A percentile compares a stretch with the other conserved stretches of the same genome.
phyloP scores from a whole-genome alignment of 2,113 vertebrate species.

The Neogale vison region DNA sequence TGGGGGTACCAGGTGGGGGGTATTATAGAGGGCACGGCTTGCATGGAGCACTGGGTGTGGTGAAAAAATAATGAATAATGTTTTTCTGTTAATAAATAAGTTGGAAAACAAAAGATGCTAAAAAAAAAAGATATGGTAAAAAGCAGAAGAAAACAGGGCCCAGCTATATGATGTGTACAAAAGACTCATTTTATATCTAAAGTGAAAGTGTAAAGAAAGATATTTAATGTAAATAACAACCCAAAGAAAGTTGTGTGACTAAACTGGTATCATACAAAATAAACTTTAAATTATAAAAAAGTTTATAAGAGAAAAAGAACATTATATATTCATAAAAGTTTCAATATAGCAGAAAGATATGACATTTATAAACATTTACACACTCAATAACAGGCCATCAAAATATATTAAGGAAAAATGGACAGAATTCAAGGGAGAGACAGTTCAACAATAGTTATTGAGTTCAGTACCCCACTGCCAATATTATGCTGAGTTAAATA shows the following conservation, averaged over 20 bases:
- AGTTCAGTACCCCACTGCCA: not conserved
- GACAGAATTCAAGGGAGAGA: not conserved
- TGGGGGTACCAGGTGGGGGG: too few species aligned
- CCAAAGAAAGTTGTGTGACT: not conserved
- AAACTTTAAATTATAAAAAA: not conserved
- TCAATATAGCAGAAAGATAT: not conserved
- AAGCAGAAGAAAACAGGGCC: not conserved
- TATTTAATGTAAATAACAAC: not conserved
- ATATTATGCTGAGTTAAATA: too few species aligned
- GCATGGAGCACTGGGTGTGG: too few species aligned
- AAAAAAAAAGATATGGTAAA: not conserved
- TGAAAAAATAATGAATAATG: too few species aligned
- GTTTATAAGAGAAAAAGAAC: not conserved
- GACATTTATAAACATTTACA: not conserved
- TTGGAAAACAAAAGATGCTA: too few species aligned
- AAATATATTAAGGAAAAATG: not conserved
- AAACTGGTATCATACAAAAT: not conserved
- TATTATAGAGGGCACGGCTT: too few species aligned
- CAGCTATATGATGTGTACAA: not conserved
- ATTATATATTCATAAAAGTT: not conserved
- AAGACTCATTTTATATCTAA: not conserved
- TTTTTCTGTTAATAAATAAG: too few species aligned
- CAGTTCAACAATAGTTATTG: not conserved
- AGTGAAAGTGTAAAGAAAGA: not conserved
- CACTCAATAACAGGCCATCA: not conserved